Base-by-base conservation (phyloP, 2,888 invertebrate genomes). In the Euplagia quadripunctaria region DNA sequence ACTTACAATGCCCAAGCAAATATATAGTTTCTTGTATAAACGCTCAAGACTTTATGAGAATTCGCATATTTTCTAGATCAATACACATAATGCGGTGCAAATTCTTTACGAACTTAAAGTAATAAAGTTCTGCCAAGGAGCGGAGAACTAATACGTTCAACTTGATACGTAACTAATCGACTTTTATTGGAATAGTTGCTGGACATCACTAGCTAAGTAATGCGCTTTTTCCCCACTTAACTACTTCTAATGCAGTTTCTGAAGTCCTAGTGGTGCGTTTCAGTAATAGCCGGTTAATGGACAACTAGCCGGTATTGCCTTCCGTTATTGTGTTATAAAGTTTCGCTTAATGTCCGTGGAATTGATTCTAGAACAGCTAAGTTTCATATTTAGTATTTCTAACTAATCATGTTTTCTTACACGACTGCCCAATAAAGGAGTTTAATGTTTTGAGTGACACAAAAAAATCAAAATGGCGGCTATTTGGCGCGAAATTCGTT, bases 261-360 rank as follows among this genome's bases (percentile, higher is more conserved):
- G 20, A 31, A 31, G 51, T 52, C 20, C 43, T 58, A 65, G 65
- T 46, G 65, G 16, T 58, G 65, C 46, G 42, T 64, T 52, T 12
- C 41, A 58, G 41, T 52, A 49, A 52, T 68, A 20, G 43, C 43
- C 58, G 68, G 71, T 64, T 68, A 65, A 17, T 43, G 31, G 64
- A 70, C 55, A 68, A 70, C 69, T 70, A 74, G 42, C 55, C 12
- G 64, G 46, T 68, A 74, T 70, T 72, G 72, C 72, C 16, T 43
- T 63, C 41, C 61, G 70, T 71, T 73, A 75, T 78, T 75, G 69
- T 74, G 74, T 70, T 75, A 73, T 70, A 82, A 73, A 73, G 43
- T 78, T 66, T 66, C 68, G 49, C 83, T 69, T 72, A 83, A 79
- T 73, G 66, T 72, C 76, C 5, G 52, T 3, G 70, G 75, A 74